phyloP scores from a whole-genome alignment of 2,797 vertebrate species.

The Pipistrellus nathusii region DNA sequence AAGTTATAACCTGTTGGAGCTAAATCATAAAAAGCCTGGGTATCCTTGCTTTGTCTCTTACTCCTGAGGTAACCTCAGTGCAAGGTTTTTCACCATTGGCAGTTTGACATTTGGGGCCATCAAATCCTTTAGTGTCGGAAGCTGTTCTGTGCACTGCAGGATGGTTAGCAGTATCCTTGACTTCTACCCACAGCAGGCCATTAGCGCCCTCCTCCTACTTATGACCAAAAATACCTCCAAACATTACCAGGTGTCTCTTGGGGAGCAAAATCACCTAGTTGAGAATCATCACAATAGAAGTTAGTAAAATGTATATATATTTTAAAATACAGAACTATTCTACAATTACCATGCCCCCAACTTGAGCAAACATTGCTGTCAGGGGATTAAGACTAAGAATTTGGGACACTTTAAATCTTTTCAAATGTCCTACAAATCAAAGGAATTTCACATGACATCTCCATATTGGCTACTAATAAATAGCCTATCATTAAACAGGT shows the following conservation, averaged over 20 bases:
- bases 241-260: not conserved
- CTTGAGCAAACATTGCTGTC: not conserved
- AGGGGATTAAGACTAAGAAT: constrained; percentile 9
- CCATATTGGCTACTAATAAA: not conserved
- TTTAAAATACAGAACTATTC: not conserved
- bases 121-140: not conserved
- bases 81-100: not conserved
- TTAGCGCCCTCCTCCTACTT: not conserved
- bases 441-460: constrained; percentile 19
- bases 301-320: not conserved
- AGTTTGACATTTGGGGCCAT: not conserved
- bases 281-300: not conserved
- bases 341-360: not conserved
- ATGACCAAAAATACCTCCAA: not conserved
- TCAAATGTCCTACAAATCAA: constrained; percentile 27
- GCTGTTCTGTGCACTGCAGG: not conserved
- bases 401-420: not conserved
- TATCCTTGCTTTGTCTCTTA: not conserved
- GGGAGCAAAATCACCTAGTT: not conserved
- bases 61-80: not conserved
- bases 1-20: not conserved
- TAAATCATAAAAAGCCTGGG: not conserved
- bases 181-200: not conserved
- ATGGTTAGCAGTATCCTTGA: not conserved
- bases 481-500: not conserved